Base-by-base conservation (phyloP, 92 coral and sea anemone species). In the Epizoanthus scotinus region DNA sequence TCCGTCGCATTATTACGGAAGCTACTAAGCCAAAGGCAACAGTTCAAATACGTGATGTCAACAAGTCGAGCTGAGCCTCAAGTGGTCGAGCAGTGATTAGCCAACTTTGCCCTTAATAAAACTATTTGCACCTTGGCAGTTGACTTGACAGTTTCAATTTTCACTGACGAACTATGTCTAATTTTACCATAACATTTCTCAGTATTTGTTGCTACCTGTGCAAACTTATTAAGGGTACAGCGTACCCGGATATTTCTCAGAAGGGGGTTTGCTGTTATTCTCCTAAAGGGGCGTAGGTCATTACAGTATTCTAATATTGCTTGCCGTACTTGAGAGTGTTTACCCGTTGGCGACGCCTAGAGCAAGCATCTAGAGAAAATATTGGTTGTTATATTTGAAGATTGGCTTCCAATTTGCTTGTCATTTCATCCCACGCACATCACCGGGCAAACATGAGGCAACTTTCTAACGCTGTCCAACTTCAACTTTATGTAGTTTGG, bases 381-480 rank as follows among this genome's bases (percentile, higher is more conserved):
- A 22, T 36, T 40, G 68, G 57, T 68, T 38, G 8, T 34, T 34
- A 59, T 58, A 47, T 19, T 36, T 60, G 49, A 20, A 75, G 53
- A 36, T 75, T 58, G 55, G 55, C 68, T 75, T 74, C 79, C 40
- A 57, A 58, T 28, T 75, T 75, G 67, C 69, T 36, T 58, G 68
- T 59, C 68, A 22, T 20, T 75, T 52, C 40, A 38, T 34, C 67
- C 81, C 68, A 75, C 81, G 81, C 81, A 57, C 81, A n/a, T 18
- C 17, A 59, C 55, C 22, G 56, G 68, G 21, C 5, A 75, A 75
- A 59, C 21, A 75, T 59, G 81, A 59, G 55, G 40, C 61, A 58
- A 40, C 55, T 75, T 36, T 50, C 68, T 36, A 40, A 24, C 38
- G 52, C n/a, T 26, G 28, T 4, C 52, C 52, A 47, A 26, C 38